phyloP scores from a whole-genome alignment of 1,140 invertebrate species.

The Drosophila rufa region DNA sequence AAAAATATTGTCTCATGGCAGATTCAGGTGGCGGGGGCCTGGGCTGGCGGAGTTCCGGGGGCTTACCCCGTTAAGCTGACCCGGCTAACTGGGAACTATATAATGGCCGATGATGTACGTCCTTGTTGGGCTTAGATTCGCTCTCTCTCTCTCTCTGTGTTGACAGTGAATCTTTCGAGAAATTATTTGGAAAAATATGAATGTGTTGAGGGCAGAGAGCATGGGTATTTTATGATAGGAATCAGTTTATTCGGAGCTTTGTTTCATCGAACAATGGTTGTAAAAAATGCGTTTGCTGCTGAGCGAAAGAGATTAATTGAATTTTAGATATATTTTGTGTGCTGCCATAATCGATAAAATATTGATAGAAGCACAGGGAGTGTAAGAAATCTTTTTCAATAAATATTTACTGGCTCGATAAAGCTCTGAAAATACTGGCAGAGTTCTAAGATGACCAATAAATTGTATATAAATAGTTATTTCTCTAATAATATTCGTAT shows the following conservation, averaged over 20 bases:
- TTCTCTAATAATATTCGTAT: neutral
- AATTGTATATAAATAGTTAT: neutral
- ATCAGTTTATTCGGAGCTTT: conserved; percentile 32
- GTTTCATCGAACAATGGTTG: conserved; percentile 24
- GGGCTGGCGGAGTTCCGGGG: neutral
- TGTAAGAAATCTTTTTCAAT: neutral
- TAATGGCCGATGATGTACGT: conserved; percentile 59
- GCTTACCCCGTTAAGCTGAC: conserved; percentile 42
- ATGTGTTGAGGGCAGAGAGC: conserved; percentile 12
- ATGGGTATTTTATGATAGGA: conserved; percentile 19
- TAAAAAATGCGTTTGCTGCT: conserved; percentile 25
- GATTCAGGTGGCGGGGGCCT: neutral
- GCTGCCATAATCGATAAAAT: conserved; percentile 23
- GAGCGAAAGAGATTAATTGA: conserved; percentile 29
- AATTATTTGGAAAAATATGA: conserved; percentile 61
- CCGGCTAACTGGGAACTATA: conserved; percentile 34
- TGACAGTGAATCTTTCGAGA: conserved; percentile 52
- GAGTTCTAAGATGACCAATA: neutral
- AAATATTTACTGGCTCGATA: conserved; percentile 2
- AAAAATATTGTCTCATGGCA: conserved; percentile 69
- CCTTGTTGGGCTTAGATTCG: conserved; percentile 44
- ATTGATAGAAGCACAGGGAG: conserved; percentile 9
- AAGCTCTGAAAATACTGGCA: neutral
- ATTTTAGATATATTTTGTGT: conserved; percentile 12
- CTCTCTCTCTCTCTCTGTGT: conserved; percentile 18